Percentiles rank a stretch among this genome's conserved stretches.
Evolutionary conservation across 1,140 invertebrate genomes (phyloP).

Genomic region (Saccostrea glomerata): DNA sequence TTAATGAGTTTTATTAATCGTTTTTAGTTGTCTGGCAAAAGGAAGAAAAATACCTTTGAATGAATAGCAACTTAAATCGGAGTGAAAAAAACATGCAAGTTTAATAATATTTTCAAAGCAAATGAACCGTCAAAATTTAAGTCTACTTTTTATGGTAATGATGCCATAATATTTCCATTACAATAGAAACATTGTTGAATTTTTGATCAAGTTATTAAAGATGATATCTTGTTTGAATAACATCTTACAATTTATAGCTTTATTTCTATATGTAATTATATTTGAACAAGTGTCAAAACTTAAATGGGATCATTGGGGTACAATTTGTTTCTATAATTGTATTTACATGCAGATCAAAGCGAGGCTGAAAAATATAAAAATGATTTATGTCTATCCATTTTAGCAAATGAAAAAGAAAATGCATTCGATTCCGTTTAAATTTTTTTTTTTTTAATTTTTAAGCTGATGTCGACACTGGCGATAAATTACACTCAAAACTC

Average conservation of each 20-base stretch:
- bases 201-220: slow-evolving; percentile 28
- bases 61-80: background rate
- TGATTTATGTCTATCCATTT: background rate
- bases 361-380: background rate
- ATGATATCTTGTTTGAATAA: slow-evolving; percentile 30
- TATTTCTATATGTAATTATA: background rate
- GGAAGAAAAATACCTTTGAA: background rate
- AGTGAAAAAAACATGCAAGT: background rate
- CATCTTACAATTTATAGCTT: slow-evolving; percentile 5
- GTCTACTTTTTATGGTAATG: slow-evolving; percentile 29
- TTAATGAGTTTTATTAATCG: no score
- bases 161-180: slow-evolving; percentile 10
- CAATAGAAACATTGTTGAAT: background rate
- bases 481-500: no score
- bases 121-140: background rate
- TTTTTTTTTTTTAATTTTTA: background rate
- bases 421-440: background rate
- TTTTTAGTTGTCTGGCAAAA: no score
- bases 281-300: slow-evolving; percentile 5
- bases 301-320: slow-evolving; percentile 17
- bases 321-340: background rate
- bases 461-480: no score
- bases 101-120: slow-evolving; percentile 1
- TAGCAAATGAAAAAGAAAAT: background rate
- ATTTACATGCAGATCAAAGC: slow-evolving; percentile 22